Evolutionary conservation across 2,888 invertebrate species (phyloP).

Genomic region (Cylindroiulus punctatus): DNA sequence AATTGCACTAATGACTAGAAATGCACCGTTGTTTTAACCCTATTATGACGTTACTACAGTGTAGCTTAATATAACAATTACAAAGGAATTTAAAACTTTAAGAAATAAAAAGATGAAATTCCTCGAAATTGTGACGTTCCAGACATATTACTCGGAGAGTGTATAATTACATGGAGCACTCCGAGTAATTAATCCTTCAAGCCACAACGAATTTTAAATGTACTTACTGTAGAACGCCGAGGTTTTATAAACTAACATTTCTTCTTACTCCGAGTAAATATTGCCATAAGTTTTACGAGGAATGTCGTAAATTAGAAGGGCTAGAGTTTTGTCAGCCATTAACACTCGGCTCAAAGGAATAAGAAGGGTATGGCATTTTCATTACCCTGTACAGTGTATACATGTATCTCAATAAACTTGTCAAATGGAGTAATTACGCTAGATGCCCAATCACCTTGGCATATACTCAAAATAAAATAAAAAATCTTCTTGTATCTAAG

Average conservation of each 20-base stretch:
- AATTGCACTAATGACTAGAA: no score
- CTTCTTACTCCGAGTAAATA: not conserved
- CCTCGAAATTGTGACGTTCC: not conserved
- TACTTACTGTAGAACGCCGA: not conserved
- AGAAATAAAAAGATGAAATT: no score
- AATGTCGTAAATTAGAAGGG: not conserved
- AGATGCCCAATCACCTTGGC: no score
- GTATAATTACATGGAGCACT: not conserved
- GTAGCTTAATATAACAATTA: no score
- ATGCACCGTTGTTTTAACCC: no score
- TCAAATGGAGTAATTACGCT: no score
- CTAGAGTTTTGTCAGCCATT: not conserved
- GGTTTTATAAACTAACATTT: constrained; percentile 1
- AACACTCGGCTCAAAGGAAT: not conserved
- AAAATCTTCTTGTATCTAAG: no score
- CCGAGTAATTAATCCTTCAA: constrained; percentile 12
- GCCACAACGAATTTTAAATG: not conserved
- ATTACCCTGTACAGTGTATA: not conserved
- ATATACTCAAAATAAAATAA: no score
- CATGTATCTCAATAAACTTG: not conserved
- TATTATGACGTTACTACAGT: no score
- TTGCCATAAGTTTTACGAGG: not conserved
- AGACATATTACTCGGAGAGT: not conserved
- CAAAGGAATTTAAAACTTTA: no score
- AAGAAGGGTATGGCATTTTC: no score